These are phyloP conservation scores for Erpornis zantholeuca DNA, from an alignment of 2,113 vertebrate genomes.

Conservation along the genomic window DNA sequence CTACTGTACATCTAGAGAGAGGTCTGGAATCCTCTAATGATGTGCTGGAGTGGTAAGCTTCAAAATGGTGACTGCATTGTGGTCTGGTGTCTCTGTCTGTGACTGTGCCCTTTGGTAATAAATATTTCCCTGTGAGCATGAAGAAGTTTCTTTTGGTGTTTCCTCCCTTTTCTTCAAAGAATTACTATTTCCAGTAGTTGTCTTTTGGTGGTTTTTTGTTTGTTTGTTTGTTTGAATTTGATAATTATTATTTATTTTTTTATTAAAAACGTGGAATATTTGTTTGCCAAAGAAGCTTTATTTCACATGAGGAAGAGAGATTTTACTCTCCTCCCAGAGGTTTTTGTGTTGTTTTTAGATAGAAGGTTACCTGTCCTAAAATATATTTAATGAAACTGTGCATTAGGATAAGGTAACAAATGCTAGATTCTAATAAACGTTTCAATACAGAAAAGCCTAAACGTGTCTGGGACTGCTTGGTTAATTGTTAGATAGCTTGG, in stretches of 20 bases:
- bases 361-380: neutral
- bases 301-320: neutral
- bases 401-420: neutral
- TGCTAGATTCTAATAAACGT: neutral
- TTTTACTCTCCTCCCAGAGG: neutral
- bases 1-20: neutral
- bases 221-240: neutral
- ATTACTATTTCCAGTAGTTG: neutral
- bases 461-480: neutral
- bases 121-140: rapidly evolving
- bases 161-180: neutral
- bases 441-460: neutral
- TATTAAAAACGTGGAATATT: neutral
- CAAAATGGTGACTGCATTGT: neutral
- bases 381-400: neutral
- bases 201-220: too few species aligned
- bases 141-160: neutral
- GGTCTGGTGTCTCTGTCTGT: neutral
- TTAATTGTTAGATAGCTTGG: neutral
- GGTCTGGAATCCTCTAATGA: neutral
- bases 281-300: neutral
- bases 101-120: neutral
- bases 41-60: neutral
- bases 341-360: neutral
- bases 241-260: neutral